Evolutionary conservation across 2,797 vertebrate genomes (phyloP).

Genomic region (Craterocephalus amniculus): DNA sequence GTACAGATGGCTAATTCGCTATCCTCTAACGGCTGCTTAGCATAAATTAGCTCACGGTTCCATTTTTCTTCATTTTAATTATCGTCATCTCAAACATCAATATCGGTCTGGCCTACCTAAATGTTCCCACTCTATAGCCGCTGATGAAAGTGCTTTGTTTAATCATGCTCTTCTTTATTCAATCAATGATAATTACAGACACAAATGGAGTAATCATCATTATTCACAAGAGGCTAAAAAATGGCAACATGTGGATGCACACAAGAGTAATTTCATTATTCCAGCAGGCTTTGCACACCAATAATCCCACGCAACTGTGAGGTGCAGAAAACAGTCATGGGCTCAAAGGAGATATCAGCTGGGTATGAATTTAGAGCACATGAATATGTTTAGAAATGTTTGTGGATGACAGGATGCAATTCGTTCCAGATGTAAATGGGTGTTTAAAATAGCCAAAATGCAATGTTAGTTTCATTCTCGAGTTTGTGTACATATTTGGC

Average conservation of each 20-base stretch:
- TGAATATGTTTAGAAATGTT: conserved; percentile 6
- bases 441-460: not conserved
- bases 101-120: conserved; percentile 25
- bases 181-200: conserved; percentile 66
- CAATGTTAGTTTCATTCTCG: not conserved
- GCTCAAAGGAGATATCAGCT: conserved; percentile 13
- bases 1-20: conserved; percentile 49
- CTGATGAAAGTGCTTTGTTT: conserved; percentile 77
- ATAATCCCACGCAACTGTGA: conserved; percentile 61
- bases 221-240: conserved; percentile 65
- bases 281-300: conserved; percentile 52
- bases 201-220: conserved; percentile 72
- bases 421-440: not conserved
- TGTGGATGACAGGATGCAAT: conserved; percentile 1
- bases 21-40: conserved; percentile 42
- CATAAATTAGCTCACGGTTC: conserved; percentile 27
- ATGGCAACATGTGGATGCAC: conserved; percentile 46
- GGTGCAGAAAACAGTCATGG: conserved; percentile 25
- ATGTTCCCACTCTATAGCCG: conserved; percentile 45
- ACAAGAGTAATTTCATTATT: conserved; percentile 72
- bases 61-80: conserved; percentile 23
- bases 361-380: conserved; percentile 16
- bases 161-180: conserved; percentile 67
- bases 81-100: conserved; percentile 24
- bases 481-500: not conserved